phyloP scores from a whole-genome alignment of 2,113 vertebrate species.

The Hemiprocne comata region DNA sequence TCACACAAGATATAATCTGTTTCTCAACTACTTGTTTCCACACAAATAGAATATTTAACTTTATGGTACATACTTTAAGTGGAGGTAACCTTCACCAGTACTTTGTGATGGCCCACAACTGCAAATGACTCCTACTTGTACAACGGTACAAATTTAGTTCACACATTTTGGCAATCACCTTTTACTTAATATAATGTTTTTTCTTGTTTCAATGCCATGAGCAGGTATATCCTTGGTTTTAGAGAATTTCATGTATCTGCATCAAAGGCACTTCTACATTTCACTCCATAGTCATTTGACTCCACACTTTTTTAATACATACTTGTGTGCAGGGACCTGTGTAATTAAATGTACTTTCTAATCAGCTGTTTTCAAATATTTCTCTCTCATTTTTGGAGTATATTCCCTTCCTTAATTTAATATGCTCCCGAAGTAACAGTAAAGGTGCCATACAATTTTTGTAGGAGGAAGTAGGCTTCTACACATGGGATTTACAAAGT shows the following conservation, averaged over 20 bases:
- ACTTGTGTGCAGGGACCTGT: not conserved
- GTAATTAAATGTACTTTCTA: not conserved
- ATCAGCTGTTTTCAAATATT: not conserved
- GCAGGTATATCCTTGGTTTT: not conserved
- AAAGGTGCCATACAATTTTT: not conserved
- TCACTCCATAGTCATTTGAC: not conserved
- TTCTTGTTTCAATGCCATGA: not conserved
- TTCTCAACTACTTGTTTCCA: slow-evolving; percentile 61
- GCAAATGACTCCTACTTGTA: not conserved
- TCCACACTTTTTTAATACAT: not conserved
- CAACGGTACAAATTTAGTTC: not conserved
- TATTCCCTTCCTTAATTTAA: not conserved
- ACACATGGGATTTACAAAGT: not conserved
- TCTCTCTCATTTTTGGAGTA: not conserved
- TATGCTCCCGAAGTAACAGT: not conserved
- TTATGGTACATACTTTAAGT: slow-evolving; percentile 47
- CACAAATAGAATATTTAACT: slow-evolving; percentile 43
- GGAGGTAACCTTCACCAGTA: slow-evolving; percentile 27
- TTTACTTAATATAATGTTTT: not conserved
- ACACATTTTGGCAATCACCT: not conserved
- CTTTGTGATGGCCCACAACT: not conserved
- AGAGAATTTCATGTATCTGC: not conserved
- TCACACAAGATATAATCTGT: slow-evolving; percentile 65
- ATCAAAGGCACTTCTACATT: not conserved
- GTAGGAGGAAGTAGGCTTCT: not conserved